Evolutionary conservation across 2,797 vertebrate species (phyloP).

Genomic region (Bovichtus variegatus): DNA sequence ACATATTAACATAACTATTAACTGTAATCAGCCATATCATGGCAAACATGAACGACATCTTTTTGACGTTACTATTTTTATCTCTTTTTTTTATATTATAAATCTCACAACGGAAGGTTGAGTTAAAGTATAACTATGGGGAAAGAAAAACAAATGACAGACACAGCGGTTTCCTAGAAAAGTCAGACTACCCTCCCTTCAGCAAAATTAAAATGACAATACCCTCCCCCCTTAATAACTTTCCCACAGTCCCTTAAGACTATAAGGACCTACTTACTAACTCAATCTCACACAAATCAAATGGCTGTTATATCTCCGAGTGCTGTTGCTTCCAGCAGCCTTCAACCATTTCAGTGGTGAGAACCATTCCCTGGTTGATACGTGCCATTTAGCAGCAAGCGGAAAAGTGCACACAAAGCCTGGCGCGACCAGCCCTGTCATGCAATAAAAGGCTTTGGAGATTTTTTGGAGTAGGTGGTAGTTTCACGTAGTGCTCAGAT

Average conservation of each 20-base stretch:
- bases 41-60: too few relatives aligned
- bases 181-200: background rate
- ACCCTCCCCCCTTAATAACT: background rate
- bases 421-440: constrained; percentile 27
- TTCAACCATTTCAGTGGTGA: constrained; percentile 37
- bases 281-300: constrained; percentile 49
- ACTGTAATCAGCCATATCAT: too few relatives aligned
- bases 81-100: background rate
- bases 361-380: constrained; percentile 30
- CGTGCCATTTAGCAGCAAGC: constrained; percentile 53
- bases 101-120: background rate
- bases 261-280: constrained; percentile 1
- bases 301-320: constrained; percentile 37
- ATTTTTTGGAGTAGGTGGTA: constrained; percentile 38
- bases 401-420: constrained; percentile 40
- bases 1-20: too few relatives aligned
- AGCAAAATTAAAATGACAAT: background rate
- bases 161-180: too few relatives aligned
- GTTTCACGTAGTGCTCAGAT: constrained; percentile 27
- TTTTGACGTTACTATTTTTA: too few relatives aligned
- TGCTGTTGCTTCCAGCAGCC: constrained; percentile 42
- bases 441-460: constrained; percentile 41
- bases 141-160: background rate
- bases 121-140: background rate
- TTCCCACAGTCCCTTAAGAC: background rate